These are phyloP conservation scores for Formica exsecta DNA, from an alignment of 1,140 invertebrate species.

Conservation along the genomic window DNA sequence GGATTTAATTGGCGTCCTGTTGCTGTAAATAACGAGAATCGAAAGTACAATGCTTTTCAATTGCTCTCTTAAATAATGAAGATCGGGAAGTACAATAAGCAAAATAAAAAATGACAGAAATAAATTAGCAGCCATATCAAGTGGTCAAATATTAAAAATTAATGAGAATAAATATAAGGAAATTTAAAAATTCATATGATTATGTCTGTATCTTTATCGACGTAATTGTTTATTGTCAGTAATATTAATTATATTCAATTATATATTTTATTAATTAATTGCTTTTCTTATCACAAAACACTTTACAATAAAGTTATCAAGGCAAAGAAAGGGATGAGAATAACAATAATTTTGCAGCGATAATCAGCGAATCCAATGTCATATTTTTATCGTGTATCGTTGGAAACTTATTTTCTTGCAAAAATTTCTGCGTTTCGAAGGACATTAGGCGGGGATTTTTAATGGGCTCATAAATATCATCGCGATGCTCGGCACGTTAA, in stretches of 20 bases:
- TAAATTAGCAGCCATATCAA: neutral
- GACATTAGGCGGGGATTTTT: slow-evolving; percentile 50
- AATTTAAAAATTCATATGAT: neutral
- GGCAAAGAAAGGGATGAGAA: neutral
- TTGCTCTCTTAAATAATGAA: slow-evolving; percentile 27
- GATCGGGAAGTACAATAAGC: neutral
- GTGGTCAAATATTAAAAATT: neutral
- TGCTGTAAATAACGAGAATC: slow-evolving; percentile 41
- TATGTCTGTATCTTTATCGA: neutral
- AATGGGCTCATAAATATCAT: slow-evolving; percentile 50
- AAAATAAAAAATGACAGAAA: neutral
- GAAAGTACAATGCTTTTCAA: neutral
- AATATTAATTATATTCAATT: neutral
- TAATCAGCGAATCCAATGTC: slow-evolving; percentile 18
- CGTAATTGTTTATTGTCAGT: too few species aligned
- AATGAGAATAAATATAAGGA: neutral
- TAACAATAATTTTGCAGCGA: neutral
- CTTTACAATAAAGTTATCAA: neutral
- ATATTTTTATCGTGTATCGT: slow-evolving; percentile 37
- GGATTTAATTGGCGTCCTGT: slow-evolving; percentile 58
- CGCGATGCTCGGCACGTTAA: slow-evolving; percentile 28
- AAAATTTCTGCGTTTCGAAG: slow-evolving; percentile 19
- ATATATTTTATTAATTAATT: slow-evolving; percentile 16
- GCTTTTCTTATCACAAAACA: neutral
- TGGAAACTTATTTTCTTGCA: slow-evolving; percentile 21